phyloP scores from a whole-genome alignment of 2,888 invertebrate genomes.

The Chrysodeixis includens region DNA sequence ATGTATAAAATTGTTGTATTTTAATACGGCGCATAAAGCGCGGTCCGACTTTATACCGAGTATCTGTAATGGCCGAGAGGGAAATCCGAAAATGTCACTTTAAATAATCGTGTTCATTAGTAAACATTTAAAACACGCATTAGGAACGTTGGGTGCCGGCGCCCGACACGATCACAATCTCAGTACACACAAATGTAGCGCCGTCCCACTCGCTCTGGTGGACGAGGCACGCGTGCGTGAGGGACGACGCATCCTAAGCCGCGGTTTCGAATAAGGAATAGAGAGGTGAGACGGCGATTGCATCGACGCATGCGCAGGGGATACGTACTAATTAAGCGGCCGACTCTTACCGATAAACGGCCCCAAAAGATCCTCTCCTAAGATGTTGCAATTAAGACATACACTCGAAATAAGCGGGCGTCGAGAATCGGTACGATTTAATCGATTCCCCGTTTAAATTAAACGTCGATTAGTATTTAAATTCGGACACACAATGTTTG shows the following conservation, averaged over 20 bases:
- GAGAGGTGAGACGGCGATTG: conserved; percentile 81
- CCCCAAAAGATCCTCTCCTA: conserved; percentile 60
- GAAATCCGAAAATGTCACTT: conserved; percentile 88
- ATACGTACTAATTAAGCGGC: conserved; percentile 86
- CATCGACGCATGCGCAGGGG: conserved; percentile 78
- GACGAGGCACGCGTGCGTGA: conserved; percentile 50
- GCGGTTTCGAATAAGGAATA: conserved; percentile 73
- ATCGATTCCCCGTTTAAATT: conserved; percentile 74
- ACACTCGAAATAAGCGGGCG: conserved; percentile 73
- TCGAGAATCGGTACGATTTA: conserved; percentile 72
- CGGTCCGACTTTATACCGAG: conserved; percentile 43
- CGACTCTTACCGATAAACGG: conserved; percentile 64
- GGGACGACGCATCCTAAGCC: conserved; percentile 61
- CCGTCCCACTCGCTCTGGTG: conserved; percentile 66
- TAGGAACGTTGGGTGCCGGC: conserved; percentile 86
- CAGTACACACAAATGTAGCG: conserved; percentile 66
- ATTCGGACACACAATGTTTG: conserved; percentile 76
- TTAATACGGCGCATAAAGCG: conserved; percentile 55
- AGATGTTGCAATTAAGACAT: conserved; percentile 79
- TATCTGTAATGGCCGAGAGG: conserved; percentile 64
- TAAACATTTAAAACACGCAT: conserved; percentile 88
- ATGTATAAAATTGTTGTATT: conserved; percentile 60
- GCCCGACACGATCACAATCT: conserved; percentile 82
- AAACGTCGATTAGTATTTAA: conserved; percentile 79
- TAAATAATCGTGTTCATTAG: conserved; percentile 89